phyloP scores from a whole-genome alignment of 2,888 invertebrate genomes.

The Microdon myrmicae region DNA sequence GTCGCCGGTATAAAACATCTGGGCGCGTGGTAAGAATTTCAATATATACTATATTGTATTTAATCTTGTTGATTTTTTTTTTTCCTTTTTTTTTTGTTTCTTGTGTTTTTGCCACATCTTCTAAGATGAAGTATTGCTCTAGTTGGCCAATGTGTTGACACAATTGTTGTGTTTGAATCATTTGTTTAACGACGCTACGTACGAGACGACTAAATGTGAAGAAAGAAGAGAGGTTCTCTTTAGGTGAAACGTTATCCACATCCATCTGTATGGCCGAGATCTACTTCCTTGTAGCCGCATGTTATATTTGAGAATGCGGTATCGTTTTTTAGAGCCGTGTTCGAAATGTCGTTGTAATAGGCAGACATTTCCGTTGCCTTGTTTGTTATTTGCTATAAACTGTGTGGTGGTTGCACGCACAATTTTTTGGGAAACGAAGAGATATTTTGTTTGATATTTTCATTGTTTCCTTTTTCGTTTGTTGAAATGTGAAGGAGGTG shows the following conservation, averaged over 20 bases:
- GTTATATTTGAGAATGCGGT: constrained; percentile 7
- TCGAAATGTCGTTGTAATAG: too few species aligned
- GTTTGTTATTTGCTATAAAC: constrained; percentile 1
- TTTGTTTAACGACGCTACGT: constrained; percentile 29
- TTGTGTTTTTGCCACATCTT: constrained; percentile 1
- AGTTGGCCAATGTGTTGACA: constrained; percentile 24
- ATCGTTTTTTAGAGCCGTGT: constrained; percentile 27
- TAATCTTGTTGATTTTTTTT: too few species aligned
- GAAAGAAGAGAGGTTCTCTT: too few species aligned
- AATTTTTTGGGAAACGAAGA: background rate
- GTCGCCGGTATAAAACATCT: constrained; percentile 13
- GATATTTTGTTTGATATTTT: background rate
- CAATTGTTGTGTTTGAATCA: constrained; percentile 35
- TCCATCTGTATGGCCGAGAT: too few species aligned
- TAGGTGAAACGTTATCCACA: too few species aligned
- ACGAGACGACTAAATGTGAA: constrained; percentile 18
- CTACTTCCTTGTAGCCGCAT: constrained; percentile 30
- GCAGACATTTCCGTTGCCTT: constrained; percentile 9
- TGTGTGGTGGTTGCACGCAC: too few species aligned
- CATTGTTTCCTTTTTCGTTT: too few species aligned
- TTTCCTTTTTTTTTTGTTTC: constrained; percentile 10
- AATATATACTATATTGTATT: too few species aligned
- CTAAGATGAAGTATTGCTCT: constrained; percentile 18
- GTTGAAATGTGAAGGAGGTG: too few species aligned
- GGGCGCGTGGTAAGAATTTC: constrained; percentile 44